These are phyloP conservation scores for Cyrtodaria siliqua DNA, from an alignment of 2,888 invertebrate species.

Conservation along the genomic window DNA sequence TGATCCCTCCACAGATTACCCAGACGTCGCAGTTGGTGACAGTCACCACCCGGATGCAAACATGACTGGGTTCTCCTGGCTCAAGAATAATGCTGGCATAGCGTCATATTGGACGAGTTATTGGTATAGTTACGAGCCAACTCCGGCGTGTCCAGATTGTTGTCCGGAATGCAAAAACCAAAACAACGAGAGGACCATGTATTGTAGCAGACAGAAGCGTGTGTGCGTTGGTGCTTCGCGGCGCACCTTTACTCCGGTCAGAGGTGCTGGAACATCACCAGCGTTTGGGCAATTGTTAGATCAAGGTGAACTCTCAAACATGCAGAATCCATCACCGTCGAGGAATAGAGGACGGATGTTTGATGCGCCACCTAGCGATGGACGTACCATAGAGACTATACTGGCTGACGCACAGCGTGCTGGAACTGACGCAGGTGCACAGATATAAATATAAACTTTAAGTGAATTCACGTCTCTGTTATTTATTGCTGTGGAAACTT, in stretches of 20 bases:
- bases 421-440: too few relatives aligned
- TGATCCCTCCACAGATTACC: constrained; percentile 44
- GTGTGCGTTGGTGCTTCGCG: constrained; percentile 44
- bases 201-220: constrained; percentile 29
- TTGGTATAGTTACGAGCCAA: constrained; percentile 43
- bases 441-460: too few relatives aligned
- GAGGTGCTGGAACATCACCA: too few relatives aligned
- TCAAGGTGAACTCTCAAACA: too few relatives aligned
- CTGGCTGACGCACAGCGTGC: too few relatives aligned
- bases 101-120: constrained; percentile 30
- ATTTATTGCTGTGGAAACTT: too few relatives aligned
- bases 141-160: constrained; percentile 49
- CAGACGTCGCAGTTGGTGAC: constrained; percentile 10
- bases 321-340: background rate
- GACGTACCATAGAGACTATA: constrained; percentile 22
- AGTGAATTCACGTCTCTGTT: too few relatives aligned
- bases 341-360: constrained; percentile 27
- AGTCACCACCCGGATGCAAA: constrained; percentile 19
- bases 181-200: constrained; percentile 12
- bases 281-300: too few relatives aligned
- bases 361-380: constrained; percentile 26
- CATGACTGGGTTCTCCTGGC: constrained; percentile 41
- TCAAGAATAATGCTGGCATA: constrained; percentile 38
- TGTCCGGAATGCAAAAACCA: constrained; percentile 23
- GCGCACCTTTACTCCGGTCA: constrained; percentile 12